Percentiles rank a stretch among this genome's conserved stretches.
Evolutionary conservation across 1,140 invertebrate genomes (phyloP).

Genomic region (Drosophila novamexicana): DNA sequence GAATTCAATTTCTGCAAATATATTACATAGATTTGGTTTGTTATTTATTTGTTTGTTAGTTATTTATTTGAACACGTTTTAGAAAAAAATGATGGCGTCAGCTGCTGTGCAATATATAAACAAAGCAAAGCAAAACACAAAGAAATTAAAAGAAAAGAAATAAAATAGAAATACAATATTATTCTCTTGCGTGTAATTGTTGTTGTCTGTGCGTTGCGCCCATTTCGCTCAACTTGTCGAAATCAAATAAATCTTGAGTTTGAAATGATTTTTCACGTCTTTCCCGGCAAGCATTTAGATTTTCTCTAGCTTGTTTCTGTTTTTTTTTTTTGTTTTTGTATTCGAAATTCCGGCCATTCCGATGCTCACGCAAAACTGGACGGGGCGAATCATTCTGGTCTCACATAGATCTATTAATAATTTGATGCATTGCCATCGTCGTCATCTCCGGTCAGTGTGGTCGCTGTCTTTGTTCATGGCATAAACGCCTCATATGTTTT

Average conservation of each 20-base stretch:
- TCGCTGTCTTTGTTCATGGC: conserved; percentile 17
- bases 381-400: conserved; percentile 22
- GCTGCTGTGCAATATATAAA: conserved; percentile 45
- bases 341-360: conserved; percentile 41
- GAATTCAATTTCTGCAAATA: conserved; percentile 3
- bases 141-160: not conserved
- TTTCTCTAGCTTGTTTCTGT: not conserved
- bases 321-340: conserved; percentile 4
- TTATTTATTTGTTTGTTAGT: not conserved
- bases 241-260: conserved; percentile 57
- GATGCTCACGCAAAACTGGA: conserved; percentile 10
- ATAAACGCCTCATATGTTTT: conserved; percentile 4
- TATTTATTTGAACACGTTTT: conserved; percentile 40
- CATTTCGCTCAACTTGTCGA: conserved; percentile 41
- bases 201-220: conserved; percentile 18
- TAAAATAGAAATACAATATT: conserved; percentile 22
- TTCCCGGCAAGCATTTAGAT: conserved; percentile 18
- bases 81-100: conserved; percentile 48
- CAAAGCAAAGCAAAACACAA: conserved; percentile 12
- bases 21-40: not conserved
- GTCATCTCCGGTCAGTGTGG: conserved; percentile 32
- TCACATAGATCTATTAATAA: conserved; percentile 49
- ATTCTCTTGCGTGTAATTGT: conserved; percentile 32
- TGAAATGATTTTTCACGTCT: conserved; percentile 45
- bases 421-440: conserved; percentile 52